Conservation (phyloP, 2,113 vertebrate genomes). For the Microcebus ravelobensis region DNA sequence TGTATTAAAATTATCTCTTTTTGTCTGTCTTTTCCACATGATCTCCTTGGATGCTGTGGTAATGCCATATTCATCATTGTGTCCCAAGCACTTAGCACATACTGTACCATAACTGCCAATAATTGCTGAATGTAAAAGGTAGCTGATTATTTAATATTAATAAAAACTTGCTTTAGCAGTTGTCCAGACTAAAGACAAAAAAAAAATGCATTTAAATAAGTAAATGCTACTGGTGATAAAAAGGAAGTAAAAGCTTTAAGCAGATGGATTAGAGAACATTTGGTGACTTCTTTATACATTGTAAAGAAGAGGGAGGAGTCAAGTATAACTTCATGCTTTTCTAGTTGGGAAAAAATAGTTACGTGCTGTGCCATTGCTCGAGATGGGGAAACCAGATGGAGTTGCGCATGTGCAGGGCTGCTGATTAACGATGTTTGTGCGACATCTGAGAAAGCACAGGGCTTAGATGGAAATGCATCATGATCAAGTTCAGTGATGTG, state of each 20-base stretch:
- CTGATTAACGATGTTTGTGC: not conserved
- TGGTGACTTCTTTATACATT: not conserved
- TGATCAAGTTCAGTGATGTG: not conserved
- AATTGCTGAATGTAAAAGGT: not conserved
- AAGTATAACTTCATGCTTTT: not conserved
- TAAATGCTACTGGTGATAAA: not conserved
- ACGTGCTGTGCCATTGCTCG: not conserved
- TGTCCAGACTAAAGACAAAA: not conserved
- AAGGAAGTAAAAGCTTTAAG: not conserved
- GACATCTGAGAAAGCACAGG: conserved; percentile 42
- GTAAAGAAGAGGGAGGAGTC: not conserved
- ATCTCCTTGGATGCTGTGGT: not conserved
- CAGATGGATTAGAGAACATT: not conserved
- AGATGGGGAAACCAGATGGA: conserved; percentile 27
- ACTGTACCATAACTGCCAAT: not conserved
- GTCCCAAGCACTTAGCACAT: not conserved
- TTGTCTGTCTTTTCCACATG: not conserved
- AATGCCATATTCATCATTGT: not conserved
- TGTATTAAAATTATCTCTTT: not conserved
- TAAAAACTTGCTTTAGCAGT: not conserved
- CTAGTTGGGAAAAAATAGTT: not conserved
- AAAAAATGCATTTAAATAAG: not conserved
- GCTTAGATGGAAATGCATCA: conserved; percentile 39
- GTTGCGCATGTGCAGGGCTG: not conserved
- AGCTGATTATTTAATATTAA: not conserved